Evolutionary conservation across 2,113 vertebrate genomes (phyloP).

Genomic region (Platichthys flesus): DNA sequence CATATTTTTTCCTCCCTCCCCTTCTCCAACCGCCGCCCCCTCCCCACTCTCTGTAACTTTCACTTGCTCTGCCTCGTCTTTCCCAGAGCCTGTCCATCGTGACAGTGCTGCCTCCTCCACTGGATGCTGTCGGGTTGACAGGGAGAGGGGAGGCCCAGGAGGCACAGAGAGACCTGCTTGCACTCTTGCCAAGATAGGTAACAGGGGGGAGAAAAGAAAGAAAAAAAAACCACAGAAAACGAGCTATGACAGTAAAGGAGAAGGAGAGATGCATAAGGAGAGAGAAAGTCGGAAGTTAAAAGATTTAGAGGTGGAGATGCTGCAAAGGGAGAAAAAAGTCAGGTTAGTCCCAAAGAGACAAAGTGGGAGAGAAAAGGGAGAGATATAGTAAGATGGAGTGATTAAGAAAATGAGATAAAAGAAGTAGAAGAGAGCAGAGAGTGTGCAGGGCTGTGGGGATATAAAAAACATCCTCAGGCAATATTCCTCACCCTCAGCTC

Average conservation of each 20-base stretch:
- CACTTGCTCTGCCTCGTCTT: constrained; percentile 48
- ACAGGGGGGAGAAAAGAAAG: neutral
- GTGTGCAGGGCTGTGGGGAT: constrained; percentile 64
- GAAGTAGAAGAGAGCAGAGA: constrained; percentile 46
- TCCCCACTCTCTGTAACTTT: constrained; percentile 55
- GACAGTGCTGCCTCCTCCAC: constrained; percentile 61
- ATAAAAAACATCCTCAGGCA: constrained; percentile 77
- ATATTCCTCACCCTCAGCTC: constrained; percentile 68
- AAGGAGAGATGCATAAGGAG: constrained; percentile 11
- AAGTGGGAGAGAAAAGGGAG: constrained; percentile 23
- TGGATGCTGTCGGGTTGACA: constrained; percentile 50
- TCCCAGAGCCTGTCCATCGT: constrained; percentile 46
- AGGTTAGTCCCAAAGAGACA: constrained; percentile 36
- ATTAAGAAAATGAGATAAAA: constrained; percentile 69
- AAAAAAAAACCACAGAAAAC: neutral
- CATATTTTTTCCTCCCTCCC: constrained; percentile 41
- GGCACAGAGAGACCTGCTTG: constrained; percentile 37
- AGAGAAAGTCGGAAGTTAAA: constrained; percentile 7
- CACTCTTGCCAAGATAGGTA: constrained; percentile 24
- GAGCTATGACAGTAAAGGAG: constrained; percentile 5
- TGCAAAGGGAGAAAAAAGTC: constrained; percentile 17
- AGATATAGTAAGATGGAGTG: constrained; percentile 51
- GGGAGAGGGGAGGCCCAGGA: constrained; percentile 29
- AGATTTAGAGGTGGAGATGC: constrained; percentile 25
- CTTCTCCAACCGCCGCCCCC: neutral